Evolutionary conservation across 2,113 vertebrate species (phyloP).

Genomic region (Gallinago paraguaiae): DNA sequence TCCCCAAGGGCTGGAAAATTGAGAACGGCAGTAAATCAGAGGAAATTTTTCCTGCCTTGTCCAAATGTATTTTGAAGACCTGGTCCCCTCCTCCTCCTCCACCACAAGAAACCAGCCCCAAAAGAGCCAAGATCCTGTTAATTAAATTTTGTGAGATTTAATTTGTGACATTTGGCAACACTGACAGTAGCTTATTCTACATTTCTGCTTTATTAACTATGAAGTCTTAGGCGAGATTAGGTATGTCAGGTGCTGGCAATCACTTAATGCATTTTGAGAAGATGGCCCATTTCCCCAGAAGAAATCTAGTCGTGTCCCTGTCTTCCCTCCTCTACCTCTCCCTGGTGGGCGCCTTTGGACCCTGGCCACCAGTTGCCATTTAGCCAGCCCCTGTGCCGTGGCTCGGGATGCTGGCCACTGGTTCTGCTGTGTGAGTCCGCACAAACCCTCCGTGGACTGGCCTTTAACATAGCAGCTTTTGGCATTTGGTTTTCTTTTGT

Average conservation of each 20-base stretch:
- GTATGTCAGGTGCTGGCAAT: conserved; percentile 59
- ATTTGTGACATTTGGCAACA: conserved; percentile 45
- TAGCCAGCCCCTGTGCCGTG: background rate
- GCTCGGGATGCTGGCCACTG: fast-evolving
- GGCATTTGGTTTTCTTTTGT: conserved; percentile 43
- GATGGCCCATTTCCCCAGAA: background rate
- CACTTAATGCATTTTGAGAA: background rate
- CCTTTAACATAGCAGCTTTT: conserved; percentile 21
- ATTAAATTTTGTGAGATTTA: conserved; percentile 48
- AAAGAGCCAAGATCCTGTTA: conserved; percentile 17
- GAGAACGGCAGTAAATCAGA: background rate
- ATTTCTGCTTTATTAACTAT: conserved; percentile 57
- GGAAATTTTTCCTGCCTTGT: background rate
- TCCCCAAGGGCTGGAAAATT: background rate
- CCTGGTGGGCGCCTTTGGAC: background rate
- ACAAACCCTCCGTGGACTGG: background rate
- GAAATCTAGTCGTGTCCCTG: background rate
- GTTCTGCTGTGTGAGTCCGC: background rate
- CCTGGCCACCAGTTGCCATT: background rate
- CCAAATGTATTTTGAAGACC: background rate
- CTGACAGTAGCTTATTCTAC: conserved; percentile 44
- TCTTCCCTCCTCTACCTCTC: background rate
- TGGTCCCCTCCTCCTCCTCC: background rate
- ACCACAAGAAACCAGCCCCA: background rate
- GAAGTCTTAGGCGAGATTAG: conserved; percentile 50